Conservation (phyloP, 2,888 invertebrate species). For the Asteroscopus sphinx region DNA sequence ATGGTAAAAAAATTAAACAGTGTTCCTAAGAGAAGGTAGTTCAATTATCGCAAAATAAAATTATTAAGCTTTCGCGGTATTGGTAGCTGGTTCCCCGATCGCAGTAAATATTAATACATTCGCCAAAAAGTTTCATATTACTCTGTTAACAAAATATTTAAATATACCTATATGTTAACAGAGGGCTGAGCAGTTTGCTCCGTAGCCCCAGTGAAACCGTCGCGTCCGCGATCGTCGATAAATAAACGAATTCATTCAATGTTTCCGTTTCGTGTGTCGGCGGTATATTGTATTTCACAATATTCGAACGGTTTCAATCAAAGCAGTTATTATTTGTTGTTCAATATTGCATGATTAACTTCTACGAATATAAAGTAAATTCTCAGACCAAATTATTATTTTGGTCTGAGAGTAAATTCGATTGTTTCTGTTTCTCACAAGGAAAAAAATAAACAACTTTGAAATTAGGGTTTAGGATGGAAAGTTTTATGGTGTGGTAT, state of each 20-base stretch:
- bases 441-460: conserved; percentile 6
- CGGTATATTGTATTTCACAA: conserved; percentile 22
- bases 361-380: conserved; percentile 26
- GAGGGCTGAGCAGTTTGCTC: background rate
- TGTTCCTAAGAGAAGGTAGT: no score
- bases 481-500: no score
- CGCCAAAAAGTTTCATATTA: background rate
- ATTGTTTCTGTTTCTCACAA: conserved; percentile 9
- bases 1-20: no score
- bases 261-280: conserved; percentile 21
- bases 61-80: background rate
- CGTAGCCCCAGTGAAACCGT: background rate
- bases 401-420: conserved; percentile 16
- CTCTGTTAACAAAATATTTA: conserved; percentile 7
- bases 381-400: no score
- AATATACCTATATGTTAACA: conserved; percentile 1
- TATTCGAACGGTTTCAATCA: conserved; percentile 38
- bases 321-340: conserved; percentile 21
- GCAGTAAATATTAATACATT: background rate
- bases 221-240: conserved; percentile 15
- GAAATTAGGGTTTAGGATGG: no score
- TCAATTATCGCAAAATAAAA: background rate
- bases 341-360: conserved; percentile 36
- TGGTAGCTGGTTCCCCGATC: background rate
- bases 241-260: conserved; percentile 30